Evolutionary conservation across 2,888 invertebrate species (phyloP).

Genomic region (Epirrita christyi): DNA sequence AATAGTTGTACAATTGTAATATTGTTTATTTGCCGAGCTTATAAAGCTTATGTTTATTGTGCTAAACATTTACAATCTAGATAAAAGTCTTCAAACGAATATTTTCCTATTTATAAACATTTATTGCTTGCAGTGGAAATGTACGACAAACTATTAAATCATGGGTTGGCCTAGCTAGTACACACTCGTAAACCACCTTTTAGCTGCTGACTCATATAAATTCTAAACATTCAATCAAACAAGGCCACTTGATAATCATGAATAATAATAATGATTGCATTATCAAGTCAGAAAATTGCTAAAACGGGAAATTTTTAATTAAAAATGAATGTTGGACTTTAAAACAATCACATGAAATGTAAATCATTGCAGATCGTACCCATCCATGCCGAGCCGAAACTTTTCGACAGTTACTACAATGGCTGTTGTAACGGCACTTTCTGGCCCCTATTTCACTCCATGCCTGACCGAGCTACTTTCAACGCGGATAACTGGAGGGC

Average conservation of each 20-base stretch:
- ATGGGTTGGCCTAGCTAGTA: not conserved
- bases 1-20: slow-evolving; percentile 27
- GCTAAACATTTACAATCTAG: slow-evolving; percentile 26
- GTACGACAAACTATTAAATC: not conserved
- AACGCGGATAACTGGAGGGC: slow-evolving; percentile 93
- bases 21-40: slow-evolving; percentile 26
- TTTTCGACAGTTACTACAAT: slow-evolving; percentile 95
- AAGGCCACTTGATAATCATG: not conserved
- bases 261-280: too few relatives aligned
- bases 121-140: slow-evolving; percentile 11
- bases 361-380: slow-evolving; percentile 88
- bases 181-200: not conserved
- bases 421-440: slow-evolving; percentile 96
- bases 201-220: not conserved
- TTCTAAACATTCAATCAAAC: not conserved
- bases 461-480: slow-evolving; percentile 95
- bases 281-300: too few relatives aligned
- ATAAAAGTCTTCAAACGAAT: slow-evolving; percentile 13
- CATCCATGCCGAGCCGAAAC: slow-evolving; percentile 89
- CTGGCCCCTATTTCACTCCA: slow-evolving; percentile 96
- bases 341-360: too few relatives aligned
- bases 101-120: slow-evolving; percentile 1
- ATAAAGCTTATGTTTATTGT: slow-evolving; percentile 20
- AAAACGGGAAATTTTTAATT: too few relatives aligned
- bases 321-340: too few relatives aligned